phyloP scores from a whole-genome alignment of 2,888 invertebrate genomes.

The Acrobasis suavella region DNA sequence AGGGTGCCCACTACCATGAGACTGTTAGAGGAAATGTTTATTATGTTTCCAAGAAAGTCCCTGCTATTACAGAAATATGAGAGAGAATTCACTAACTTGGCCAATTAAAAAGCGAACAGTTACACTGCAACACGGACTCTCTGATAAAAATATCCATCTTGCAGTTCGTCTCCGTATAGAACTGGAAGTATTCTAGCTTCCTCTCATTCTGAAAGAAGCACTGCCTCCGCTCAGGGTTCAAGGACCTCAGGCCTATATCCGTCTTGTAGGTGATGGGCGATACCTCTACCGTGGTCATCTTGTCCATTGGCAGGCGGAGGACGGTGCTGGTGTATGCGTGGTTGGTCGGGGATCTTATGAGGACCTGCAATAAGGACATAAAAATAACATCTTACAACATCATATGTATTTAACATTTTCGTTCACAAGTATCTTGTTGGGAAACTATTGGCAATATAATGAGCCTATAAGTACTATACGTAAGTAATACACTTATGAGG shows the following conservation, averaged over 20 bases:
- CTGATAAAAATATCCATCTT: constrained; percentile 76
- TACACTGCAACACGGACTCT: constrained; percentile 67
- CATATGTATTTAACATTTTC: too few relatives aligned
- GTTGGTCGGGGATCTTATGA: constrained; percentile 71
- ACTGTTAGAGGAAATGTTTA: too few relatives aligned
- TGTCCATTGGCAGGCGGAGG: constrained; percentile 69
- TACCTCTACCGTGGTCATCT: constrained; percentile 73
- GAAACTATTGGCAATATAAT: too few relatives aligned
- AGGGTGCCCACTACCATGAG: too few relatives aligned
- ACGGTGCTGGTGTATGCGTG: constrained; percentile 71
- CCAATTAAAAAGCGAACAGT: constrained; percentile 73
- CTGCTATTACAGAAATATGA: not conserved
- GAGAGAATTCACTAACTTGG: constrained; percentile 56
- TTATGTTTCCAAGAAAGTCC: too few relatives aligned
- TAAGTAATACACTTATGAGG: too few relatives aligned
- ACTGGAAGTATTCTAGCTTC: constrained; percentile 61
- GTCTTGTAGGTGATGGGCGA: constrained; percentile 71
- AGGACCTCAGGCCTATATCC: constrained; percentile 52
- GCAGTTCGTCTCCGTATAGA: constrained; percentile 81
- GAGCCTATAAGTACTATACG: too few relatives aligned
- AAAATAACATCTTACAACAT: not conserved
- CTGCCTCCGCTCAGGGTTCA: constrained; percentile 61
- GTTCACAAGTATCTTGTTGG: too few relatives aligned
- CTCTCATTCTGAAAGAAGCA: constrained; percentile 74
- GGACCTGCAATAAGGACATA: constrained; percentile 48